A percentile compares a stretch with the other conserved stretches of the same genome.
These are phyloP conservation scores for Solenopsis fugax DNA, from an alignment of 1,140 invertebrate genomes.

Conservation along the genomic window DNA sequence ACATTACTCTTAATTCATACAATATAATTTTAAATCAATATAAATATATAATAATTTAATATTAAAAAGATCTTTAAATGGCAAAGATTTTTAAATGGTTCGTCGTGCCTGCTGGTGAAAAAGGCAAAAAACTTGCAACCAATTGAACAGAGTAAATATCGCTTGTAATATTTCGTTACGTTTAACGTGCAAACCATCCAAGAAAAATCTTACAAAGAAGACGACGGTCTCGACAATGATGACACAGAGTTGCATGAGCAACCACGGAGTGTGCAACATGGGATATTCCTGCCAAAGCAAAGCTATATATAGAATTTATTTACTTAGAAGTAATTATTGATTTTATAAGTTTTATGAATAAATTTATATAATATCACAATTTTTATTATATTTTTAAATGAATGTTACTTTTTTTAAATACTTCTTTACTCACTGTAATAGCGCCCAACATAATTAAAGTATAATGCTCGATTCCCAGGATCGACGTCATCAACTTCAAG, in stretches of 20 bases:
- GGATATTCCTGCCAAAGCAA: conserved; percentile 80
- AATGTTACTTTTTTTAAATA: not conserved
- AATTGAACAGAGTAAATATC: conserved; percentile 81
- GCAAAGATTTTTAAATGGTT: conserved; percentile 1
- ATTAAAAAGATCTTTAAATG: not conserved
- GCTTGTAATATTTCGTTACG: conserved; percentile 82
- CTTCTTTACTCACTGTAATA: conserved; percentile 79
- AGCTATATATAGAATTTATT: not conserved
- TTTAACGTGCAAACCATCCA: conserved; percentile 82
- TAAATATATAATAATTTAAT: conserved; percentile 7
- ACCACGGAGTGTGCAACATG: conserved; percentile 84
- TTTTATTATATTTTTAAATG: not conserved
- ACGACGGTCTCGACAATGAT: conserved; percentile 83
- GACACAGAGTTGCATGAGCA: conserved; percentile 85
- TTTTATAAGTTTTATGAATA: conserved; percentile 10
- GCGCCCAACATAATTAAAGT: conserved; percentile 83
- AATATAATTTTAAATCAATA: conserved; percentile 2
- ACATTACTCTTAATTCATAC: not conserved
- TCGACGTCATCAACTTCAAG: conserved; percentile 84
- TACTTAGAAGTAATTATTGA: not conserved
- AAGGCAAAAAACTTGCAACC: conserved; percentile 85
- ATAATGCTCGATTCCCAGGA: conserved; percentile 85
- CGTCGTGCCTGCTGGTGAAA: conserved; percentile 79
- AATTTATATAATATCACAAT: not conserved
- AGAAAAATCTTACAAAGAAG: conserved; percentile 81